These are phyloP conservation scores for Kryphioiulus occultus DNA, from an alignment of 2,888 invertebrate genomes.

Conservation along the genomic window DNA sequence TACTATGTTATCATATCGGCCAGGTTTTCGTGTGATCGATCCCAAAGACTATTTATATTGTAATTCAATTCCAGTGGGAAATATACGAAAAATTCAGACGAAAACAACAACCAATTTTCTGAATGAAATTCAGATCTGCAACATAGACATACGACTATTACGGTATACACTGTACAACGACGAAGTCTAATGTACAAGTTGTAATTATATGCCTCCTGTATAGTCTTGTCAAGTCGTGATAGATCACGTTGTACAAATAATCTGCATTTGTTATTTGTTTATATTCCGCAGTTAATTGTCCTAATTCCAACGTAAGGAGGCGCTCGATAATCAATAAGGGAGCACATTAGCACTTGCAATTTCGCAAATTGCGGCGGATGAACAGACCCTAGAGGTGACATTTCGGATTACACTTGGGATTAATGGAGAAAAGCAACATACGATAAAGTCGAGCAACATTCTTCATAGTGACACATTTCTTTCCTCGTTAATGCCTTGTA, in stretches of 20 bases:
- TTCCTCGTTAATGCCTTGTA: too few species aligned
- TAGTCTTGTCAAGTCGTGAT: not conserved
- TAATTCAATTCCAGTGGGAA: conserved; percentile 7
- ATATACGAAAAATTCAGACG: not conserved
- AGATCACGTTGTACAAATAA: not conserved
- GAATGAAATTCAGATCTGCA: not conserved
- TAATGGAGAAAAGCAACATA: not conserved
- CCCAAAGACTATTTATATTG: not conserved
- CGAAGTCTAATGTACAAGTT: too few species aligned
- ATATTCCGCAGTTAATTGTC: not conserved
- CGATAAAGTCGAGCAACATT: too few species aligned
- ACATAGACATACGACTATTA: not conserved
- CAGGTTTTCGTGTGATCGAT: not conserved
- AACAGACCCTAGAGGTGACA: not conserved
- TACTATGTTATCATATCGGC: not conserved
- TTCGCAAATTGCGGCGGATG: not conserved
- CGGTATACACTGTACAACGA: too few species aligned
- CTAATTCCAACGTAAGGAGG: not conserved
- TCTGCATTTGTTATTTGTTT: not conserved
- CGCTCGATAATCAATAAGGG: not conserved
- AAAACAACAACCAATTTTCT: not conserved
- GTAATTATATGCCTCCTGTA: not conserved
- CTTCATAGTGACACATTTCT: too few species aligned
- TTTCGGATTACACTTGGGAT: not conserved
- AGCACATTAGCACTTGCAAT: not conserved